These are phyloP conservation scores for Centroberyx gerrardi DNA, from an alignment of 2,797 vertebrate species.

Conservation along the genomic window DNA sequence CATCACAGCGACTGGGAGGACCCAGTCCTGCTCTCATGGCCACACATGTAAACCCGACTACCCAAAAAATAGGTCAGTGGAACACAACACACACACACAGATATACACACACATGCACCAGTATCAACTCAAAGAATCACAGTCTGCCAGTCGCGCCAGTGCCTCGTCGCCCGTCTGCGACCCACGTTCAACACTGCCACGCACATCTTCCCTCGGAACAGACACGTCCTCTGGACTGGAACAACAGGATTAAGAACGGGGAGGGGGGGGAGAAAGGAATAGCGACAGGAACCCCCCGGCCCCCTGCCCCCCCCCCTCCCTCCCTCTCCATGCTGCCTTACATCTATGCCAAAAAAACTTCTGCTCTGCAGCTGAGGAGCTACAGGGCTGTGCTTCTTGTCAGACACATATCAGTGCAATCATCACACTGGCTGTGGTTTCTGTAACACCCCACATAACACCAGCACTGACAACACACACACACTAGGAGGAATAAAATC, in stretches of 20 bases:
- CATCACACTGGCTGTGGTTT: conserved; percentile 60
- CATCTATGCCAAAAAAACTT: conserved; percentile 59
- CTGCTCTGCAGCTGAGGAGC: conserved; percentile 45
- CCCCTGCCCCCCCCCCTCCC: conserved; percentile 33
- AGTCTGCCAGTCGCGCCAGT: conserved; percentile 64
- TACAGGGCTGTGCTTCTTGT: conserved; percentile 10
- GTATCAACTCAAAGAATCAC: conserved; percentile 78
- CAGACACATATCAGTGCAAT: conserved; percentile 36
- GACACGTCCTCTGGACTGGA: conserved; percentile 75
- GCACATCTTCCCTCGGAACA: conserved; percentile 63
- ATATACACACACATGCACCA: conserved; percentile 56
- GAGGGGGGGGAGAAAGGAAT: conserved; percentile 27
- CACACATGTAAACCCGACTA: conserved; percentile 77
- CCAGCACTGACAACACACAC: conserved; percentile 35
- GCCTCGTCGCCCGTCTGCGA: conserved; percentile 70
- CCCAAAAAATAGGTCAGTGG: conserved; percentile 88
- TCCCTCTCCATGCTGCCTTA: conserved; percentile 32
- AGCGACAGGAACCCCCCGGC: conserved; percentile 33
- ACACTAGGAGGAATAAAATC: conserved; percentile 9
- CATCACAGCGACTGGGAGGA: conserved; percentile 78
- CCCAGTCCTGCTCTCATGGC: conserved; percentile 79
- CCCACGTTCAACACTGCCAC: conserved; percentile 64
- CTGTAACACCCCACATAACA: conserved; percentile 47
- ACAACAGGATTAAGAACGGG: conserved; percentile 78
- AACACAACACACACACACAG: conserved; percentile 75